These are phyloP conservation scores for Leptopilina syphax DNA, from an alignment of 2,888 invertebrate genomes.

Conservation along the genomic window DNA sequence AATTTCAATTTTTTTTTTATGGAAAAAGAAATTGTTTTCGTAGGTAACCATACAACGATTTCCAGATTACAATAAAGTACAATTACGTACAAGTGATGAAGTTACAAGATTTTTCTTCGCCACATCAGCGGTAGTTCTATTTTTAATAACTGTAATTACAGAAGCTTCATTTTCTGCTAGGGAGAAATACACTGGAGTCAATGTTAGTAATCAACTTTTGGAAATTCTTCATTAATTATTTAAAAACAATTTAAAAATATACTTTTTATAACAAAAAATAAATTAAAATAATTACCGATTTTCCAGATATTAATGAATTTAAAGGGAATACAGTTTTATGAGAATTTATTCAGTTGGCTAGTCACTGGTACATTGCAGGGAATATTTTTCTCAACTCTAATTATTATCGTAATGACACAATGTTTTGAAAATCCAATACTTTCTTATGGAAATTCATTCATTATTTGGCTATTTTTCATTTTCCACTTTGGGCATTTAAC, in stretches of 20 bases:
- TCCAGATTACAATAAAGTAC: constrained; percentile 64
- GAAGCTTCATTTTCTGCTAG: constrained; percentile 63
- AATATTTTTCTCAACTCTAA: constrained; percentile 59
- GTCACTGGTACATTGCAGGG: constrained; percentile 63
- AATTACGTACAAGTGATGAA: constrained; percentile 50
- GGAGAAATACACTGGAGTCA: constrained; percentile 69
- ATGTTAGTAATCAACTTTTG: constrained; percentile 57
- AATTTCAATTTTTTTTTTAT: background rate
- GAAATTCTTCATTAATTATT: background rate
- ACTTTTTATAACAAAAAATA: no score
- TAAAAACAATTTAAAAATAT: no score
- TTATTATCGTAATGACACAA: constrained; percentile 60
- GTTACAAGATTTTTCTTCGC: constrained; percentile 56
- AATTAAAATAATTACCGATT: background rate
- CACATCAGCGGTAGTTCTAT: constrained; percentile 58
- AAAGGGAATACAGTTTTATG: constrained; percentile 66
- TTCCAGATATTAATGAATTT: constrained; percentile 68
- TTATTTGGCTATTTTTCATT: constrained; percentile 42
- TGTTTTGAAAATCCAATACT: constrained; percentile 38
- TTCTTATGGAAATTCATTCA: constrained; percentile 44
- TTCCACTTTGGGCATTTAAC: constrained; percentile 40
- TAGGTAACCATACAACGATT: constrained; percentile 65
- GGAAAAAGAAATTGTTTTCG: constrained; percentile 19
- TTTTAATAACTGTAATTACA: constrained; percentile 64
- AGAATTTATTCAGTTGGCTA: constrained; percentile 69